These are phyloP conservation scores for Leptinotarsa rubiginosa DNA, from an alignment of 2,888 invertebrate genomes.

Conservation along the genomic window DNA sequence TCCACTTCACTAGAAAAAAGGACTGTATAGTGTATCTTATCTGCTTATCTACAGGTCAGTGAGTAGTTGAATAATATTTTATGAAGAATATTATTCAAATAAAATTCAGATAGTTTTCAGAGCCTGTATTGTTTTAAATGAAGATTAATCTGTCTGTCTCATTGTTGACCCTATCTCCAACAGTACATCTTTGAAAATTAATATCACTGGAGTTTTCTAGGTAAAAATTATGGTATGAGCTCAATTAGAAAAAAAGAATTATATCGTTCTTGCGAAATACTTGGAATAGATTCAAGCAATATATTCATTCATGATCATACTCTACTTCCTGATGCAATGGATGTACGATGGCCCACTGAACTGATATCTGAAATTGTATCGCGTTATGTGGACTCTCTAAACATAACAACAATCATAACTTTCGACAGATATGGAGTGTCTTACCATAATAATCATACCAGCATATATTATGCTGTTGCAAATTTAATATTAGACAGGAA, in stretches of 20 bases:
- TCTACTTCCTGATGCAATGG: slow-evolving; percentile 81
- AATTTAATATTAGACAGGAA: slow-evolving; percentile 81
- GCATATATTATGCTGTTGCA: slow-evolving; percentile 84
- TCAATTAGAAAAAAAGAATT: slow-evolving; percentile 80
- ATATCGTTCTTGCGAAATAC: slow-evolving; percentile 80
- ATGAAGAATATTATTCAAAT: slow-evolving; percentile 57
- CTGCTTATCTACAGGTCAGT: slow-evolving; percentile 85
- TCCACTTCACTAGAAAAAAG: slow-evolving; percentile 74
- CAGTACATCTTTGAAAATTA: no score
- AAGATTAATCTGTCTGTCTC: no score
- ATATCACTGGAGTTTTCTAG: slow-evolving; percentile 52
- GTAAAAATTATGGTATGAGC: slow-evolving; percentile 65
- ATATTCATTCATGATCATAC: slow-evolving; percentile 79
- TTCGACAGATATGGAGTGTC: slow-evolving; percentile 96
- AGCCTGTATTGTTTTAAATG: no score
- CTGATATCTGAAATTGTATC: slow-evolving; percentile 74
- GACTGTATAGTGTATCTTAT: slow-evolving; percentile 81
- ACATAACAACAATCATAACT: slow-evolving; percentile 87
- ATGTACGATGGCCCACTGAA: slow-evolving; percentile 80
- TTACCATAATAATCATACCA: slow-evolving; percentile 91
- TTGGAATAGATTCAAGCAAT: slow-evolving; percentile 84
- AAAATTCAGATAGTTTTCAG: no score
- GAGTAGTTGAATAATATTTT: neutral
- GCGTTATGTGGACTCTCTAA: slow-evolving; percentile 77
- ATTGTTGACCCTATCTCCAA: no score